Conservation (phyloP, 2,113 vertebrate genomes). For the Perca schrenkii region DNA sequence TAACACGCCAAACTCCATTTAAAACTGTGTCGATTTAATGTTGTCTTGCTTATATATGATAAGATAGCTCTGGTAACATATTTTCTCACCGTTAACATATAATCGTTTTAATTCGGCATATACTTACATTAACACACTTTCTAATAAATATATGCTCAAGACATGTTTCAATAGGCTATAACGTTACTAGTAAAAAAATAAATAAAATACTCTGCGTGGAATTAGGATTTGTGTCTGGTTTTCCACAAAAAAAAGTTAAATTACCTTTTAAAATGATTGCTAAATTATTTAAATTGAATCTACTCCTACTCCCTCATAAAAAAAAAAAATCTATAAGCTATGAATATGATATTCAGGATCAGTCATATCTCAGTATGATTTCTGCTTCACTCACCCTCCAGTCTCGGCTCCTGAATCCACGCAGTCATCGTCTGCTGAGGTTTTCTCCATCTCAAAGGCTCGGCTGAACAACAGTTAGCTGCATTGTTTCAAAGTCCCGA, state of each 20-base stretch:
- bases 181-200: no score
- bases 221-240: background rate
- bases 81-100: background rate
- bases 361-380: background rate
- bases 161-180: background rate
- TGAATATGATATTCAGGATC: background rate
- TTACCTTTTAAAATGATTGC: background rate
- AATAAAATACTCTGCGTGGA: no score
- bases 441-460: constrained; percentile 77
- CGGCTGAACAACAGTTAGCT: background rate
- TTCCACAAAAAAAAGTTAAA: background rate
- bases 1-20: background rate
- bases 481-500: constrained; percentile 39
- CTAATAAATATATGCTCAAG: background rate
- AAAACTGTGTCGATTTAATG: background rate
- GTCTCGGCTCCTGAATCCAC: constrained; percentile 84
- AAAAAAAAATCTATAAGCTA: background rate
- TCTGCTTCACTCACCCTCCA: constrained; percentile 75
- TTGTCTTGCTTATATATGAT: background rate
- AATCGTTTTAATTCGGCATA: background rate
- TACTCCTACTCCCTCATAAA: background rate
- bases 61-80: background rate
- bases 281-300: background rate
- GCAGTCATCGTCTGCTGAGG: constrained; percentile 79
- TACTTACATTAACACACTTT: background rate